phyloP scores from a whole-genome alignment of 2,113 vertebrate genomes.

The Peucedramus taeniatus region DNA sequence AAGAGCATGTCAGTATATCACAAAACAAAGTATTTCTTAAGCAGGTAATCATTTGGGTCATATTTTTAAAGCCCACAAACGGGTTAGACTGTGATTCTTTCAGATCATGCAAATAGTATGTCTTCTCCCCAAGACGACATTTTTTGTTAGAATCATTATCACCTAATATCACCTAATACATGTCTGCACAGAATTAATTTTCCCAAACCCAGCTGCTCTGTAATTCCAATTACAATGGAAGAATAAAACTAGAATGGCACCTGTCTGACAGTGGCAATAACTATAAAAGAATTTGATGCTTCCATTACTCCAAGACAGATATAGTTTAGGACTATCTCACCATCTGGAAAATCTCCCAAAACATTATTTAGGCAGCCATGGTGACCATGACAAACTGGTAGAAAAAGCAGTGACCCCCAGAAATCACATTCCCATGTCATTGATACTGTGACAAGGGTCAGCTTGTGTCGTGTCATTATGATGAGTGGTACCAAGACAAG shows the following conservation, averaged over 20 bases:
- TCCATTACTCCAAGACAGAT: background rate
- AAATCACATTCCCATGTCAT: background rate
- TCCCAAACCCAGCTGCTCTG: background rate
- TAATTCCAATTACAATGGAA: background rate
- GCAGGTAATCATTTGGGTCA: background rate
- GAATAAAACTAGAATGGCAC: background rate
- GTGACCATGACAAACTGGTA: background rate
- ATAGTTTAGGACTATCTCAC: background rate
- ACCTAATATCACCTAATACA: background rate
- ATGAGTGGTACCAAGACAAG: background rate
- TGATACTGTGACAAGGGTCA: background rate
- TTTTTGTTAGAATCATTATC: background rate
- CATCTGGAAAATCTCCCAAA: background rate
- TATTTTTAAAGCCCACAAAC: background rate
- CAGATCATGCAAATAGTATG: background rate
- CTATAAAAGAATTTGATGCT: background rate
- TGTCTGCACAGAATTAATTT: background rate
- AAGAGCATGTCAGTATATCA: background rate
- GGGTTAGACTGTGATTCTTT: background rate
- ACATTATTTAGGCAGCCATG: rapidly evolving
- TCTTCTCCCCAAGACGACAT: background rate
- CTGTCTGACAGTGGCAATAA: background rate
- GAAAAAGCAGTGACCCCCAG: background rate
- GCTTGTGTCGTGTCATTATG: background rate
- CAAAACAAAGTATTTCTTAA: background rate